These are phyloP conservation scores for Drosophila mulleri DNA, from an alignment of 2,888 invertebrate genomes.

Conservation along the genomic window DNA sequence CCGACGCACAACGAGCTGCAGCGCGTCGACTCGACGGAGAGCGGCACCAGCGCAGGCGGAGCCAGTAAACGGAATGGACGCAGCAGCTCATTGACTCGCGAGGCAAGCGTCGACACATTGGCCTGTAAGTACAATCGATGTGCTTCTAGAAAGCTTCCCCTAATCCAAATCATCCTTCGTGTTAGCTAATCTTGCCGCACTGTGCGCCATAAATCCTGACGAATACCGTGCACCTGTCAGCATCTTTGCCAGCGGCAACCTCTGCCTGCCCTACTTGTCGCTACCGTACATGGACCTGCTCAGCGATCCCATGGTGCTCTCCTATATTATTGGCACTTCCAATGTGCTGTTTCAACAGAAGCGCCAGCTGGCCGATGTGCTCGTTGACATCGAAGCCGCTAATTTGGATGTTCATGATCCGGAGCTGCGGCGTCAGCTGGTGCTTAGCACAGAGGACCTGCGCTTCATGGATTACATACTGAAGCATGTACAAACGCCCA, in stretches of 20 bases:
- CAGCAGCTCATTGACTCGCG: constrained; percentile 87
- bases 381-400: constrained; percentile 94
- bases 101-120: constrained; percentile 89
- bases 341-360: constrained; percentile 99
- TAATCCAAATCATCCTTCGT: constrained; percentile 6
- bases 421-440: constrained; percentile 92
- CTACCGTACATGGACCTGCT: constrained; percentile 97
- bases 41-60: constrained; percentile 41
- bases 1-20: constrained; percentile 78
- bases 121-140: constrained; percentile 84
- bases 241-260: constrained; percentile 95
- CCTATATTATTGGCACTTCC: constrained; percentile 97
- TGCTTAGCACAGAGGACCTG: constrained; percentile 96
- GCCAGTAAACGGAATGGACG: constrained; percentile 72
- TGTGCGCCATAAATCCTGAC: constrained; percentile 83
- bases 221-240: constrained; percentile 95
- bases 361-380: constrained; percentile 94
- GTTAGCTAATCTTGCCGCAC: constrained; percentile 79
- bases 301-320: constrained; percentile 93
- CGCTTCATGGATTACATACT: constrained; percentile 97
- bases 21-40: constrained; percentile 76
- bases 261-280: constrained; percentile 98
- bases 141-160: not conserved
- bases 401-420: constrained; percentile 93
- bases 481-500: constrained; percentile 89